Conservation (phyloP, 2,797 vertebrate genomes). For the Lagodon rhomboides region DNA sequence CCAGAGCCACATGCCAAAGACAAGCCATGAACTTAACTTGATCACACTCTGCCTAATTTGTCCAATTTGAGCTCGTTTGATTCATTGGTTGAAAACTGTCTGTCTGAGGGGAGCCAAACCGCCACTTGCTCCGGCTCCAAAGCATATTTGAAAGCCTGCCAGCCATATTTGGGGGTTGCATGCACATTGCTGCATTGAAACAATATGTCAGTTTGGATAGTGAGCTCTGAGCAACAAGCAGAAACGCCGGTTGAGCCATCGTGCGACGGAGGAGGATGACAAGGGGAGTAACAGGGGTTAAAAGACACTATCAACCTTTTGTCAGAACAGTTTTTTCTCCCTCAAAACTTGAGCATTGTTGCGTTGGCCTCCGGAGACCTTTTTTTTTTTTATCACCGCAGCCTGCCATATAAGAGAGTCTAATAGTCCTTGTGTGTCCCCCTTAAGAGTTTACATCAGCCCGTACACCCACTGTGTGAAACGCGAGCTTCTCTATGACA, state of each 20-base stretch:
- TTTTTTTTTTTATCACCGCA: conserved; percentile 40
- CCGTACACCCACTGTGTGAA: conserved; percentile 43
- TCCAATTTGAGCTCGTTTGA: conserved; percentile 74
- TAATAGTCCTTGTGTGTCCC: conserved; percentile 38
- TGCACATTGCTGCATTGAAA: conserved; percentile 68
- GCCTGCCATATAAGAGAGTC: conserved; percentile 37
- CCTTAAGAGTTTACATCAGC: conserved; percentile 40
- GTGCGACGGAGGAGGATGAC: conserved; percentile 59
- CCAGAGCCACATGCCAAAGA: conserved; percentile 66
- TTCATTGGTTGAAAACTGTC: conserved; percentile 70
- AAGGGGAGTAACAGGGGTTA: conserved; percentile 59
- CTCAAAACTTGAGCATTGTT: conserved; percentile 50
- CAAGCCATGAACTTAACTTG: conserved; percentile 67
- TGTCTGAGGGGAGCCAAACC: conserved; percentile 75
- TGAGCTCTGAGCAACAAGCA: conserved; percentile 68
- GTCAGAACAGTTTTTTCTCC: conserved; percentile 26
- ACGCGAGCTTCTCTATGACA: conserved; percentile 54
- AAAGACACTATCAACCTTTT: conserved; percentile 45
- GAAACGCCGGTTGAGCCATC: conserved; percentile 39
- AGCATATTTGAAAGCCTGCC: conserved; percentile 82
- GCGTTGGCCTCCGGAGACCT: conserved; percentile 47
- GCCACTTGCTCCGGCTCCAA: conserved; percentile 68
- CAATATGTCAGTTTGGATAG: conserved; percentile 79
- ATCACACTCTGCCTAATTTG: conserved; percentile 80
- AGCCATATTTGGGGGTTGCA: conserved; percentile 78